Percentiles rank a stretch among this genome's conserved stretches.
These are phyloP conservation scores for Campoplex nolae DNA, from an alignment of 2,888 invertebrate genomes.

Conservation along the genomic window DNA sequence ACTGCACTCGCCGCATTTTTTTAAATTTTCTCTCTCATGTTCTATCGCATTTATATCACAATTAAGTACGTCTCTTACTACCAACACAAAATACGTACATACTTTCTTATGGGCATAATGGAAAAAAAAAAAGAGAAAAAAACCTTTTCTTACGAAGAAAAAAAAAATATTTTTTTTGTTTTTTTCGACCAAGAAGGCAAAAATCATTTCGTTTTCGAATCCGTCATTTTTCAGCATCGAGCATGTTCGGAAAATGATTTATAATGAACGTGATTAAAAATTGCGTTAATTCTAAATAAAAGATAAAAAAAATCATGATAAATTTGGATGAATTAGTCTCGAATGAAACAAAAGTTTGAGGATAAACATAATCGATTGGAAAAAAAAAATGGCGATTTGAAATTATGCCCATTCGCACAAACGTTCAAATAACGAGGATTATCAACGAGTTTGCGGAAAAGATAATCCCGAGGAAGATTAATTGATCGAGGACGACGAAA, in stretches of 20 bases:
- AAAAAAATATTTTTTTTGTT: background rate
- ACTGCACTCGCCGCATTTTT: background rate
- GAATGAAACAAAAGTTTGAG: background rate
- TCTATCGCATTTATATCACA: slow-evolving; percentile 49
- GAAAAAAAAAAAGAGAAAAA: background rate
- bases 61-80: slow-evolving; percentile 56
- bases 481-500: slow-evolving; percentile 15
- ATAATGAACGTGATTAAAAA: background rate
- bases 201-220: too few species aligned
- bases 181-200: background rate
- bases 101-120: slow-evolving; percentile 17
- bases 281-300: background rate
- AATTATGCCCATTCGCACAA: background rate
- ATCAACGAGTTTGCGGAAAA: slow-evolving; percentile 18
- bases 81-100: slow-evolving; percentile 1
- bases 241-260: background rate
- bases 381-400: too few species aligned
- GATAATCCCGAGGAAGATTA: slow-evolving; percentile 47
- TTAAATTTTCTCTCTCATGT: background rate
- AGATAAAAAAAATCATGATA: background rate
- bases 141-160: background rate
- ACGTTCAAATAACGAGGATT: background rate
- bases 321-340: slow-evolving; percentile 5
- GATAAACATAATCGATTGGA: background rate
- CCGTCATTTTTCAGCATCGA: background rate